Base-by-base conservation (phyloP, 2,888 invertebrate genomes). In the Limulus polyphemus region DNA sequence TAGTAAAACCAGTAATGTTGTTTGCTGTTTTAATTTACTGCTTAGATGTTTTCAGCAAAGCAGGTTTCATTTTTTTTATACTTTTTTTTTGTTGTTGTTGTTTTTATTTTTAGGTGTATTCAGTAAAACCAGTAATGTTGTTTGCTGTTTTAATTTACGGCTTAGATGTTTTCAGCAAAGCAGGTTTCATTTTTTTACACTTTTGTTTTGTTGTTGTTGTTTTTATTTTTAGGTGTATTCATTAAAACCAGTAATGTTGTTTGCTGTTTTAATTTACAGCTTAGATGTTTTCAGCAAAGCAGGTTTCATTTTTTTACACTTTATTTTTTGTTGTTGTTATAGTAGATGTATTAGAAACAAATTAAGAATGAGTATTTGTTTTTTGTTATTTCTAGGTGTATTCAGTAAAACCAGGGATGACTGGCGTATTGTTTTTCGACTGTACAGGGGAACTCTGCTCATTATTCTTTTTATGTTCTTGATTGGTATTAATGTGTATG, bases 401-500 rank as follows among this genome's bases (percentile, higher is more conserved):
- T 66, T 66, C 47, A 58, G 59, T 11, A 59, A 66, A 13, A 54
- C 63, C 32, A 55, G 65, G n/a, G 60, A 67, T 48, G 70, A 71
- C 54, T 83, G 91, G 76, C 83, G 86, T 76, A 87, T 92, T 57
- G 91, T 92, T 9, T 87, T 95, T 73, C 84, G 93, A 63, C 81
- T 99, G 49, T 99, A 97, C 77, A 82, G 99, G 59, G 95, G 93
- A 0, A 92, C 95, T 4, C 83, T 99, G 70, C 83, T 99, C 10
- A 81, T 98, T 64, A 88, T 95, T 48, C 84, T 93, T 73, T 93
- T 94, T 74, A 83, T 95, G 73, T 95, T 97, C 75, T 80, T 97
- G 49, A 90, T 97, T 78, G 97, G 95, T 47, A 86, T 97, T 58
- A 97, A 97, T 74, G 91, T 95, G 0, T 95, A 95, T 75, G 95